Conservation (phyloP, 2,888 invertebrate species). For the Tanaodytes sp. region DNA sequence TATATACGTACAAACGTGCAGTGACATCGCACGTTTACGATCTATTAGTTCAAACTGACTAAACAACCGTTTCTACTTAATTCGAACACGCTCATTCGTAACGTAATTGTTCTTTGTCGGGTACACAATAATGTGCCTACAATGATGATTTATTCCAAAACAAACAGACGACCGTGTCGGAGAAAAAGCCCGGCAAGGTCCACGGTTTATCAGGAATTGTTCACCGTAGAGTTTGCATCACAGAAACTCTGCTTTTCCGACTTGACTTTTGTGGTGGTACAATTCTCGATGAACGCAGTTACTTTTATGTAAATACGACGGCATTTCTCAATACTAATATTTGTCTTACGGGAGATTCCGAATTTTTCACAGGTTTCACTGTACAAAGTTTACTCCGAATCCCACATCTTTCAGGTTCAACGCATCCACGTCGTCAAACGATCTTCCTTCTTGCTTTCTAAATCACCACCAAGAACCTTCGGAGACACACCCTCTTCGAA, state of each 20-base stretch:
- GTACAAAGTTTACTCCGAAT: slow-evolving; percentile 9
- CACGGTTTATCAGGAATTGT: too few relatives aligned
- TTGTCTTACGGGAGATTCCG: slow-evolving; percentile 7
- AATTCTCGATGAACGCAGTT: background rate
- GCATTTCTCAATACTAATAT: too few relatives aligned
- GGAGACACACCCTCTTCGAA: slow-evolving; percentile 41
- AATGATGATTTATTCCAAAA: too few relatives aligned
- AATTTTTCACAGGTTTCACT: slow-evolving; percentile 18
- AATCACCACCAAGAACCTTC: slow-evolving; percentile 33
- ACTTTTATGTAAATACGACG: slow-evolving; percentile 8
- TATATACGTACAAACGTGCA: slow-evolving; percentile 47
- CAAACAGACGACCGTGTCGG: too few relatives aligned
- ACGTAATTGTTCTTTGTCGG: too few relatives aligned
- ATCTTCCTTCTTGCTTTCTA: slow-evolving; percentile 39
- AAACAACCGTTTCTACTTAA: too few relatives aligned
- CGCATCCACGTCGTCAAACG: slow-evolving; percentile 29
- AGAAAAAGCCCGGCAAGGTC: too few relatives aligned
- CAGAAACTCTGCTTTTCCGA: background rate
- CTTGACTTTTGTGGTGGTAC: background rate
- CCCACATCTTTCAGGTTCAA: slow-evolving; percentile 29
- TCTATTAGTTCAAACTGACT: too few relatives aligned
- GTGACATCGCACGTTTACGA: too few relatives aligned
- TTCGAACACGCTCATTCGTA: too few relatives aligned
- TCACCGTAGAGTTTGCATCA: too few relatives aligned
- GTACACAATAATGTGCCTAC: too few relatives aligned